Percentiles rank a stretch among this genome's conserved stretches.
Evolutionary conservation across 2,113 vertebrate species (phyloP).

Genomic region (Chloroceryle aenea): DNA sequence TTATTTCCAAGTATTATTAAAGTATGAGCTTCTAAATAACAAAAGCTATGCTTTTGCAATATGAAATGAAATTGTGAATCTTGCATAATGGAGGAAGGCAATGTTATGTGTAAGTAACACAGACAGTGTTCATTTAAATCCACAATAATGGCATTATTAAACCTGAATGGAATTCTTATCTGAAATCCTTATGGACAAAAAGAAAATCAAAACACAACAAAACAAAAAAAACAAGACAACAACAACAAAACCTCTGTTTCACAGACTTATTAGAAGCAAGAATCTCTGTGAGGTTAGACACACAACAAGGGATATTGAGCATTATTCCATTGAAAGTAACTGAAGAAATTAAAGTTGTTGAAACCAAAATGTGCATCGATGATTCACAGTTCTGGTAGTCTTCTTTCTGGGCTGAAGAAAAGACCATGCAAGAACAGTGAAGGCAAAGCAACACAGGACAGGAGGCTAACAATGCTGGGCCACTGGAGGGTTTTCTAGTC

Average conservation of each 20-base stretch:
- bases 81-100: not conserved
- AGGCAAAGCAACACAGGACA: not conserved
- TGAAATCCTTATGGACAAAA: not conserved
- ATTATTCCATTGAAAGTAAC: not conserved
- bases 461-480: not conserved
- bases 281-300: not conserved
- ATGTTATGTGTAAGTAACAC: not conserved
- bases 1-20: not conserved
- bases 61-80: not conserved
- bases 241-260: not conserved
- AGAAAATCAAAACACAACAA: rapidly evolving
- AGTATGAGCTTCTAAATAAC: not conserved
- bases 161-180: not conserved
- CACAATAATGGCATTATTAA: not conserved
- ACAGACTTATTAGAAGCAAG: not conserved
- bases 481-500: not conserved
- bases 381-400: not conserved
- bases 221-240: too few relatives aligned
- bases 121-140: not conserved
- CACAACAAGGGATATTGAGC: not conserved
- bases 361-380: not conserved
- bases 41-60: not conserved
- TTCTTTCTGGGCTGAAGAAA: not conserved
- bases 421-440: not conserved
- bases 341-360: not conserved